Evolutionary conservation across 2,888 invertebrate genomes (phyloP), one percentile per base, ranked within the genome.

Genomic region (Andrena camellia): DNA sequence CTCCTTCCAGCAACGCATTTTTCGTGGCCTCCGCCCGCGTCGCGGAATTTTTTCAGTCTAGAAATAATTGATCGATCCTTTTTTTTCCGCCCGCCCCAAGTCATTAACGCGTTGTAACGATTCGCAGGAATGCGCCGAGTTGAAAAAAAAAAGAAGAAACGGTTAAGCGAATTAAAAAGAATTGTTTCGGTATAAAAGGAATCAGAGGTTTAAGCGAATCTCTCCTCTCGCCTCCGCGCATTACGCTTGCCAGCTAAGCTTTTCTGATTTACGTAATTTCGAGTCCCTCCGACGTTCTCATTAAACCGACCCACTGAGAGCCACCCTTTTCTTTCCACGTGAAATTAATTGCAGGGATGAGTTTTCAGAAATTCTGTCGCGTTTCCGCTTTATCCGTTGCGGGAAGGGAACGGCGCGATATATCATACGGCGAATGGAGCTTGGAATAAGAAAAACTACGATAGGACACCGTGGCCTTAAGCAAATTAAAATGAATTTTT

Each of bases 401-500:
- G 8, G 13, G 20, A 20, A 7, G 33, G n/a, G 35, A 13, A 20
- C 48, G 10, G 8, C 48, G 4, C 59, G 8, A 10, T 50, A 23
- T 54, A 80, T 73, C 35, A 31, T 52, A 6, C 33, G 10, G 33
- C 20, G 23, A 63, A 33, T 57, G 26, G 48, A 29, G 20, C 23
- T 6, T 5, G 62, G 42, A 23, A 35, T 63, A 69, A 72, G 67
- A 50, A 63, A 33, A 59, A 68, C 48, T 64, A 29, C 26, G 26
- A n/a, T n/a, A n/a, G 48, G 35, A 2, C 42, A 26, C n/a, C n/a
- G 50, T 50, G 20, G 52, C 60, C 23, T 75, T 67, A 60, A 76
- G 64, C 59, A 76, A 83, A 83, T 83, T 81, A 64, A 76, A 68
- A 83, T 82, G 63, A 67, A 81, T 54, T 74, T 76, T 57, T 73